Base-by-base conservation (phyloP, 2,113 vertebrate genomes). In the Bostrychus sinensis region DNA sequence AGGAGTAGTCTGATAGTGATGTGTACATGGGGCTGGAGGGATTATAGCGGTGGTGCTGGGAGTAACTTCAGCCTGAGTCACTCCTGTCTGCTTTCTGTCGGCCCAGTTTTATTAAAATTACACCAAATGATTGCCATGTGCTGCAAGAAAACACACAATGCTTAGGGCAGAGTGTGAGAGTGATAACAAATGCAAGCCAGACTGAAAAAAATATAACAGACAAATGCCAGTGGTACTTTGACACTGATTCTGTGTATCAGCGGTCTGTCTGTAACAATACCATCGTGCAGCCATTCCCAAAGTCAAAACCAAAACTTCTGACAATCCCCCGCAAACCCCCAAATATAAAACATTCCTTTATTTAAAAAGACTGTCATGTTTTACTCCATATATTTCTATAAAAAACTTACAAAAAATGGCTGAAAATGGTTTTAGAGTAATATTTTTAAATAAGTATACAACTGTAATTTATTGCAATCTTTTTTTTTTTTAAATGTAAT, bases 41-140 rank as follows among this genome's bases (percentile, higher is more conserved):
- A 11, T 25, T 30, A 9, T 28, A 8, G 67, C 62, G 69, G 78
- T 83, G 82, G 75, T 82, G 72, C 67, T 69, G 76, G 80, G 86
- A 86, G 72, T 62, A 78, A 83, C 74, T 76, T 64, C 41, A 76
- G 72, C 51, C 42, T 83, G 68, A 84, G 50, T 89, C 86, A 83
- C 56, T 62, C 73, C 63, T 64, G 66, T 78, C 78, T 72, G 62
- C 77, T 84, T 84, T 65, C 73, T 62, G 13, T 72, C 39, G 64
- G 66, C 59, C 70, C 57, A 68, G 46, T 59, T 70, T 50, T 55
- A 62, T 67, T 25, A 61, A 19, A 62, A 57, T 53, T 20, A 42
- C 59, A 56, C 66, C 65, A 73, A 81, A 78, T 56, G 56, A 62
- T 42, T 46, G 55, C 71, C 77, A 70, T 59, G 74, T 75, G 77